Evolutionary conservation across 1,140 invertebrate genomes (phyloP), one percentile per base, ranked within the genome.

Genomic region (Drosophila rufa): DNA sequence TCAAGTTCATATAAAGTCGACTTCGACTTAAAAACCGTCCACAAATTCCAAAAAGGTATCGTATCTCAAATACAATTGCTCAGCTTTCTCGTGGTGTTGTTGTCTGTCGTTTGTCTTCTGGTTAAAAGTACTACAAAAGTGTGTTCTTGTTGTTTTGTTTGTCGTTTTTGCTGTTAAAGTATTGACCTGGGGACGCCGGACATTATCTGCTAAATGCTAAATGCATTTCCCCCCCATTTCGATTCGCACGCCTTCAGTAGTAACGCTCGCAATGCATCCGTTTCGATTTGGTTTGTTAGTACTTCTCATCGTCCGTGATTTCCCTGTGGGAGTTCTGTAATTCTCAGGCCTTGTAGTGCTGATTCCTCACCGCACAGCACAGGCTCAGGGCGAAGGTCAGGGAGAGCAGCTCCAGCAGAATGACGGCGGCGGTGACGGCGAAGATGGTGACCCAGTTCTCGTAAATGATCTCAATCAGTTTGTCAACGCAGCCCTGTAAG

Each of bases 321-420:
- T 92, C 91, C 91, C 91, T 90, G 78, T 92, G 91, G 91, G 91
- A 92, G 75, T 92, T 92, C 91, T 78, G 91, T 92, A 92, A 92
- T 92, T 91, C 91, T 95, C 95, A 96, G 93, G 95, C 95, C 93
- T 96, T 96, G 92, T 96, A 96, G 82, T 95, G 94, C 75, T 95
- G 94, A 66, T 94, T 94, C 73, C 95, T 94, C 69, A 97, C 95
- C 30, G 96, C 95, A 92, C 96, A 97, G 89, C 96, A 97, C 19
- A 97, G 93, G 74, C 97, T 94, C 83, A 97, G 93, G 2, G 96
- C 95, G 82, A 97, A 97, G 51, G 97, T 95, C 79, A 98, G 94
- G 40, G 96, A 96, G 30, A 97, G 87, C 48, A 97, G 92, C 93
- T 97, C 95, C 67, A 96, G 73, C 15, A 95, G 93, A 40, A 96